Conservation (phyloP, 2,888 invertebrate genomes). For the Cerceris ruficornis region DNA sequence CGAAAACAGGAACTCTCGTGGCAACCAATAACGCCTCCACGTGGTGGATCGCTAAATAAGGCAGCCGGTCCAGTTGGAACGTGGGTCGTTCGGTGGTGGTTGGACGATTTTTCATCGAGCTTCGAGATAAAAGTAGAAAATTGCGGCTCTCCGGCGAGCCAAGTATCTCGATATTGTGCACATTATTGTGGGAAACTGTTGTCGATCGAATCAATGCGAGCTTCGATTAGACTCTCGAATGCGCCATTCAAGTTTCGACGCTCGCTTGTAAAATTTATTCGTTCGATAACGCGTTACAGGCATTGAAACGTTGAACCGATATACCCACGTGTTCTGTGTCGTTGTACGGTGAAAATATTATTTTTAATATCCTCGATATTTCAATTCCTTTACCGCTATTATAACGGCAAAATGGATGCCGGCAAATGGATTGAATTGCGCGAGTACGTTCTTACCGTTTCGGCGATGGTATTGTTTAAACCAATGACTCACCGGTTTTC, state of each 20-base stretch:
- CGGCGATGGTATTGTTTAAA: not conserved
- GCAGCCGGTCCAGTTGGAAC: slow-evolving; percentile 51
- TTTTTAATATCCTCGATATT: too few relatives aligned
- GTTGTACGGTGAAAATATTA: too few relatives aligned
- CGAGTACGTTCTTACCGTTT: too few relatives aligned
- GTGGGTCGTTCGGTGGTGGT: slow-evolving; percentile 51
- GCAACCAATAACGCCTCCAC: slow-evolving; percentile 63
- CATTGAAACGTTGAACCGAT: not conserved
- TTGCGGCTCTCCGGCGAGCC: slow-evolving; percentile 11
- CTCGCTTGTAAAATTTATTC: slow-evolving; percentile 4
- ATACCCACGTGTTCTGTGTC: not conserved
- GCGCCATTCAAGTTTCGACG: slow-evolving; percentile 9
- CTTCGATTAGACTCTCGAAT: slow-evolving; percentile 32
- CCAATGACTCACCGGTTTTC: slow-evolving; percentile 20
- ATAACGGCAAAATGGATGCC: too few relatives aligned
- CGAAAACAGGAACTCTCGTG: slow-evolving; percentile 59
- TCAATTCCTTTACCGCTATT: too few relatives aligned
- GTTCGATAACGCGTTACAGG: not conserved
- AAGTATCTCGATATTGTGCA: slow-evolving; percentile 35
- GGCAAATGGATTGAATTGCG: too few relatives aligned
- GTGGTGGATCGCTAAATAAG: slow-evolving; percentile 55
- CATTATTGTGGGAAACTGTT: slow-evolving; percentile 57
- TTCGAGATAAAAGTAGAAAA: slow-evolving; percentile 47
- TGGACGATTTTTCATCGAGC: slow-evolving; percentile 45
- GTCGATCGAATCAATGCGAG: slow-evolving; percentile 53